A percentile compares a stretch with the other conserved stretches of the same genome.
These are phyloP conservation scores for Caenorhabditis imperialis DNA, from an alignment of 2,888 invertebrate genomes.

Conservation along the genomic window DNA sequence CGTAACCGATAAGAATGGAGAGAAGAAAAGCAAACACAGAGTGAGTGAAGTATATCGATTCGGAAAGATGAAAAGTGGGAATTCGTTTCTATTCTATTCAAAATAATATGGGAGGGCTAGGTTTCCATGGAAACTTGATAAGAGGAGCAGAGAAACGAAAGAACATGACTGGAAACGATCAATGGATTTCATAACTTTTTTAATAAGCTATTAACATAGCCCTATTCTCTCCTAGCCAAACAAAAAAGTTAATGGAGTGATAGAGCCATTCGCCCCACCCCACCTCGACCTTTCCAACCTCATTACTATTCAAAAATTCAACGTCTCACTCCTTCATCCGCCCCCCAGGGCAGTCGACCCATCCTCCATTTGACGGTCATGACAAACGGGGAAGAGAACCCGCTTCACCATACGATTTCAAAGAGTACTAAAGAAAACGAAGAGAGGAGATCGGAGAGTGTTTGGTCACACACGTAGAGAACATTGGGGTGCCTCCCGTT, in stretches of 20 bases:
- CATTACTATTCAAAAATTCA: too few relatives aligned
- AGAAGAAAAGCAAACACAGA: too few relatives aligned
- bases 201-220: too few relatives aligned
- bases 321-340: too few relatives aligned
- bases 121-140: background rate
- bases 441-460: constrained; percentile 9
- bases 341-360: background rate
- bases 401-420: constrained; percentile 8
- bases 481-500: constrained; percentile 4
- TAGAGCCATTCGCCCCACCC: too few relatives aligned
- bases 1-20: too few relatives aligned
- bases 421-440: constrained; percentile 2
- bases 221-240: too few relatives aligned
- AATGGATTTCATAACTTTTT: too few relatives aligned
- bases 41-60: too few relatives aligned
- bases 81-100: background rate
- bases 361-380: constrained; percentile 6
- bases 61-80: background rate
- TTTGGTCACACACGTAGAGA: constrained; percentile 16
- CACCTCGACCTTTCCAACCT: too few relatives aligned
- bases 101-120: background rate
- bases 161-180: background rate
- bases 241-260: too few relatives aligned
- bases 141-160: background rate
- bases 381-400: background rate